Conservation (phyloP, 2,797 vertebrate genomes). For the Eulemur mongoz region DNA sequence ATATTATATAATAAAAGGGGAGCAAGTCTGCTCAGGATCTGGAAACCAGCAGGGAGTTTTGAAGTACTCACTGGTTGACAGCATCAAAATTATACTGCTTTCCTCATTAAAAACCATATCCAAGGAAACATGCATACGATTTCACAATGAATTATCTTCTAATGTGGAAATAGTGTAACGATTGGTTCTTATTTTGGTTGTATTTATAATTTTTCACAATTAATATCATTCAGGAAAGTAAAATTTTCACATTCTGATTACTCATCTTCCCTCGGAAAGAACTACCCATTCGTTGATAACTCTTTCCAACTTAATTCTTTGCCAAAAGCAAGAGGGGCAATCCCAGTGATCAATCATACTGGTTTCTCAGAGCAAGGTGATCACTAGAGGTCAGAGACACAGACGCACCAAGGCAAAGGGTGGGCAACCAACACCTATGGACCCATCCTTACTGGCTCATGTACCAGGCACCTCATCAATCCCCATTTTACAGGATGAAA, state of each 20-base stretch:
- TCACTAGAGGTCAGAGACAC: too few species aligned
- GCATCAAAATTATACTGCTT: neutral
- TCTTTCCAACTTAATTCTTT: neutral
- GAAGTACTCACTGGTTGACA: neutral
- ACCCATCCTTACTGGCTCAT: too few species aligned
- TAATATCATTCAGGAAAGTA: neutral
- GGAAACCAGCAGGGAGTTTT: neutral
- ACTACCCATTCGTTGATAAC: neutral
- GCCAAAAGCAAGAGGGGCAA: neutral
- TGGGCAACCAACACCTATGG: fast-evolving
- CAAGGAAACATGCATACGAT: neutral
- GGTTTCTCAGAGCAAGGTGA: neutral
- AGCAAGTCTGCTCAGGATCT: neutral
- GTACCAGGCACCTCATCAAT: neutral
- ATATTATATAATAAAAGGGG: neutral
- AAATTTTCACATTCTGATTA: neutral
- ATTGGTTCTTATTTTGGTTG: neutral
- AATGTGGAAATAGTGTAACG: fast-evolving
- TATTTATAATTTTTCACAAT: neutral
- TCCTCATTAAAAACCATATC: neutral
- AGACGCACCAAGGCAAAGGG: neutral
- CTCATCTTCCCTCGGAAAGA: neutral
- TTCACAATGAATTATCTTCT: neutral
- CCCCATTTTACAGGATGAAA: neutral
- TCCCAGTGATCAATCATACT: neutral